Evolutionary conservation across 2,888 invertebrate genomes (phyloP).

Genomic region (Lomographa bimaculata): DNA sequence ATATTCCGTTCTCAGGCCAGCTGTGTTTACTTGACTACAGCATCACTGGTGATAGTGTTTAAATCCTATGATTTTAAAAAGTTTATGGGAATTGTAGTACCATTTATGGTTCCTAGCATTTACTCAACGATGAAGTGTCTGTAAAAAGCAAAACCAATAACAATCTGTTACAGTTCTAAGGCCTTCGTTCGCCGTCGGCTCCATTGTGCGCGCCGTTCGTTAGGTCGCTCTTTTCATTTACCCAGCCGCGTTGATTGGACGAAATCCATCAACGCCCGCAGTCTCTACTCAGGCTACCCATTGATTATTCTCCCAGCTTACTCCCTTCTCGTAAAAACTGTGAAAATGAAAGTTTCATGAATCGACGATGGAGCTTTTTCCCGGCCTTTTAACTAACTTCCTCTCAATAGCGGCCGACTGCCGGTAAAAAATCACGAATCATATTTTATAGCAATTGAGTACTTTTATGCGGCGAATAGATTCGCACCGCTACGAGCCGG

Average conservation of each 20-base stretch:
- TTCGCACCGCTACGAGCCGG: conserved; percentile 26
- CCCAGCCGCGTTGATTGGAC: conserved; percentile 56
- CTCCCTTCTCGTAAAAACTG: conserved; percentile 38
- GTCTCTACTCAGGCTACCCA: conserved; percentile 43
- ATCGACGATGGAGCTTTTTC: conserved; percentile 40
- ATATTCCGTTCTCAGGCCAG: too few species aligned
- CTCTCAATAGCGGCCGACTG: conserved; percentile 34
- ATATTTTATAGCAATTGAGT: conserved; percentile 19
- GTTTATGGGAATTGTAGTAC: too few species aligned
- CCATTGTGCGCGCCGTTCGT: conserved; percentile 54
- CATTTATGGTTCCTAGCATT: too few species aligned
- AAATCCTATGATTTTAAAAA: too few species aligned
- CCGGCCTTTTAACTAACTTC: conserved; percentile 38
- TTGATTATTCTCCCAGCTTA: conserved; percentile 51
- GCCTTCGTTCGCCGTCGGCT: conserved; percentile 39
- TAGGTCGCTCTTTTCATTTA: conserved; percentile 60
- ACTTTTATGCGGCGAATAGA: conserved; percentile 5
- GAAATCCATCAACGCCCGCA: conserved; percentile 55
- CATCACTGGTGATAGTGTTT: too few species aligned
- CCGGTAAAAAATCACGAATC: conserved; percentile 35
- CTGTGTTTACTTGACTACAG: too few species aligned
- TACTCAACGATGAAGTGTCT: conserved; percentile 35
- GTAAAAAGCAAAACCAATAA: conserved; percentile 54
- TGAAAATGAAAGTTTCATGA: conserved; percentile 49
- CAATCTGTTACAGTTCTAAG: conserved; percentile 59